These are phyloP conservation scores for Lepidochitona cinerea DNA, from an alignment of 2,888 invertebrate genomes.

Conservation along the genomic window DNA sequence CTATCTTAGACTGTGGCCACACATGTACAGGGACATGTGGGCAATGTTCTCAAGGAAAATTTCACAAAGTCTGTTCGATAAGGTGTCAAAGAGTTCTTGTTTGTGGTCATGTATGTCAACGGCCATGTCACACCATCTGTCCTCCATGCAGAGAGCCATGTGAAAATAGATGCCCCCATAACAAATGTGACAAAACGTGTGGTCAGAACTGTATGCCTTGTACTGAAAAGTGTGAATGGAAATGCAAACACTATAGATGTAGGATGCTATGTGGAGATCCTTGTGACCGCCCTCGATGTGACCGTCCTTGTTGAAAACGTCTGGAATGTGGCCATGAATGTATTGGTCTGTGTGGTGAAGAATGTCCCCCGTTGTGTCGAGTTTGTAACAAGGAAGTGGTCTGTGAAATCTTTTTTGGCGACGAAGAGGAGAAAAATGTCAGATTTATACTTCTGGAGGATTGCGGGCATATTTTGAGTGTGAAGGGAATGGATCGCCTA, in stretches of 20 bases:
- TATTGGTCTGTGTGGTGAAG: slow-evolving; percentile 82
- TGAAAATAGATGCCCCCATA: slow-evolving; percentile 65
- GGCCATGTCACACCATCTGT: slow-evolving; percentile 65
- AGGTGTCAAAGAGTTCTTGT: slow-evolving; percentile 76
- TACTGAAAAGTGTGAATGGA: slow-evolving; percentile 65
- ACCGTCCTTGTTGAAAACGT: slow-evolving; percentile 56
- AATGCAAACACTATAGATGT: slow-evolving; percentile 61
- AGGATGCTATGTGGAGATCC: slow-evolving; percentile 52
- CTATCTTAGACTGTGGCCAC: slow-evolving; percentile 38
- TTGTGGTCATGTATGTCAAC: slow-evolving; percentile 66
- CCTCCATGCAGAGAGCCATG: slow-evolving; percentile 68
- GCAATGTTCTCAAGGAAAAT: slow-evolving; percentile 75
- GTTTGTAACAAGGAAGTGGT: slow-evolving; percentile 72
- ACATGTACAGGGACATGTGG: slow-evolving; percentile 68
- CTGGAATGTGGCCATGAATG: slow-evolving; percentile 76
- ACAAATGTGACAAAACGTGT: slow-evolving; percentile 55
- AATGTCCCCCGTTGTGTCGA: slow-evolving; percentile 77
- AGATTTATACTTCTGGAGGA: slow-evolving; percentile 62
- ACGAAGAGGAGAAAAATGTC: slow-evolving; percentile 75
- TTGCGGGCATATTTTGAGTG: slow-evolving; percentile 68
- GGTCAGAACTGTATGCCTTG: slow-evolving; percentile 62
- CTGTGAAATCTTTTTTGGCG: slow-evolving; percentile 71
- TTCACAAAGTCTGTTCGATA: slow-evolving; percentile 76
- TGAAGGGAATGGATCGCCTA: slow-evolving; percentile 66
- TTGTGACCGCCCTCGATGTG: slow-evolving; percentile 64